These are phyloP conservation scores for Odobenus rosmarus DNA, from an alignment of 2,113 vertebrate genomes.

Conservation along the genomic window DNA sequence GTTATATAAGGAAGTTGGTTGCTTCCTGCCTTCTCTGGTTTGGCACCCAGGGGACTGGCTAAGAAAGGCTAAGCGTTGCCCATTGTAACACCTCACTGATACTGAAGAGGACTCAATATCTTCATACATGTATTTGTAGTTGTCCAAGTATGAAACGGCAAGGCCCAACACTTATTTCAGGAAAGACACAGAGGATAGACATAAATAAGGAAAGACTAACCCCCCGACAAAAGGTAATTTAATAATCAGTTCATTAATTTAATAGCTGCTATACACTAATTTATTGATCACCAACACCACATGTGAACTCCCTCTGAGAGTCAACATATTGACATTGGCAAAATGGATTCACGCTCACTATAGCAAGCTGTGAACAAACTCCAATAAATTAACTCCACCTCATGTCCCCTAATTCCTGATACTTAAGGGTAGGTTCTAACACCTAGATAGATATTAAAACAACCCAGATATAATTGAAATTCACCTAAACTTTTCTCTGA, in stretches of 20 bases:
- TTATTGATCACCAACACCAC: slow-evolving; percentile 17
- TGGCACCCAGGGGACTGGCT: not conserved
- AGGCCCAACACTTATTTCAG: not conserved
- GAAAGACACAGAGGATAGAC: slow-evolving; percentile 11
- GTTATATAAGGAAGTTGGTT: not conserved
- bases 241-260: slow-evolving; percentile 51
- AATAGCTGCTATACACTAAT: slow-evolving; percentile 33
- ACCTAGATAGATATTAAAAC: slow-evolving; percentile 46
- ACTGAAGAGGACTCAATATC: not conserved
- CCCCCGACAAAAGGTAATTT: not conserved
- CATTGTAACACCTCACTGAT: not conserved
- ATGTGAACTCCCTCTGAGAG: slow-evolving; percentile 5
- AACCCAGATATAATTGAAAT: slow-evolving; percentile 37
- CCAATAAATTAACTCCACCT: slow-evolving; percentile 41
- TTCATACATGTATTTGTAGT: not conserved
- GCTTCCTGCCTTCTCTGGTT: not conserved
- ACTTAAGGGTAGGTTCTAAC: slow-evolving; percentile 24
- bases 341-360: slow-evolving; percentile 10
- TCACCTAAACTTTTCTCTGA: slow-evolving; percentile 46
- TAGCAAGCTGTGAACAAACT: slow-evolving; percentile 12
- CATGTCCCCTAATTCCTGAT: not conserved
- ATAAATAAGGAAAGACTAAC: not conserved
- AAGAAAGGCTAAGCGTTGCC: not conserved
- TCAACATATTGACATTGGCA: not conserved
- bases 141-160: slow-evolving; percentile 14